These are phyloP conservation scores for Peromyscus californicus DNA, from an alignment of 2,113 vertebrate genomes.

Conservation along the genomic window DNA sequence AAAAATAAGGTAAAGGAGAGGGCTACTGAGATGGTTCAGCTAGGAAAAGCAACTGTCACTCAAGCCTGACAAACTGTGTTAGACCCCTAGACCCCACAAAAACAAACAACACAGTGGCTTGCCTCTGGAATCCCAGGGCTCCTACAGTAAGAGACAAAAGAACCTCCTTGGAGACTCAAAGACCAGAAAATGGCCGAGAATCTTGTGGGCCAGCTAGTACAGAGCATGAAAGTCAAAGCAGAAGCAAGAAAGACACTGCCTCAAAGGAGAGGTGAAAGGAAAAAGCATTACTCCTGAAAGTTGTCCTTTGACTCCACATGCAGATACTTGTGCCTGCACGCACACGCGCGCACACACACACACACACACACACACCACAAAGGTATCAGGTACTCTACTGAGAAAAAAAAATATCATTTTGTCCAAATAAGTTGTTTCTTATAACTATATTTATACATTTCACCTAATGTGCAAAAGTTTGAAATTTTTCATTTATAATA, in stretches of 20 bases:
- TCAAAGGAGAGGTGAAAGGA: constrained; percentile 20
- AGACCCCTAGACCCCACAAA: background rate
- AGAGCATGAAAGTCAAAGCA: background rate
- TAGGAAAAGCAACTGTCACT: background rate
- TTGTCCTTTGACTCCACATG: background rate
- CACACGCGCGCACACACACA: background rate
- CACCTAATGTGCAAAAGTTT: constrained; percentile 24
- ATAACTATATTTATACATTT: constrained; percentile 23
- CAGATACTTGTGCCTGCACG: constrained; percentile 16
- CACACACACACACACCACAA: background rate
- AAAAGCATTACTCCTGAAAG: background rate
- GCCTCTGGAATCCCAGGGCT: background rate
- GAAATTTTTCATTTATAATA: background rate
- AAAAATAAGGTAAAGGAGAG: background rate
- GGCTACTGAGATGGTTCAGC: background rate
- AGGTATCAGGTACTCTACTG: background rate
- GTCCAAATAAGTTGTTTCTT: constrained; percentile 52
- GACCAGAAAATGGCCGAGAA: background rate
- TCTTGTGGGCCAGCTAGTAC: background rate
- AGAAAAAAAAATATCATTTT: constrained; percentile 42
- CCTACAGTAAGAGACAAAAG: background rate
- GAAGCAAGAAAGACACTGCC: constrained; percentile 34
- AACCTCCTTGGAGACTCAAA: background rate
- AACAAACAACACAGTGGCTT: background rate
- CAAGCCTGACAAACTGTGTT: background rate